Conservation (phyloP, 2,113 vertebrate genomes). For the Haemorhous mexicanus region DNA sequence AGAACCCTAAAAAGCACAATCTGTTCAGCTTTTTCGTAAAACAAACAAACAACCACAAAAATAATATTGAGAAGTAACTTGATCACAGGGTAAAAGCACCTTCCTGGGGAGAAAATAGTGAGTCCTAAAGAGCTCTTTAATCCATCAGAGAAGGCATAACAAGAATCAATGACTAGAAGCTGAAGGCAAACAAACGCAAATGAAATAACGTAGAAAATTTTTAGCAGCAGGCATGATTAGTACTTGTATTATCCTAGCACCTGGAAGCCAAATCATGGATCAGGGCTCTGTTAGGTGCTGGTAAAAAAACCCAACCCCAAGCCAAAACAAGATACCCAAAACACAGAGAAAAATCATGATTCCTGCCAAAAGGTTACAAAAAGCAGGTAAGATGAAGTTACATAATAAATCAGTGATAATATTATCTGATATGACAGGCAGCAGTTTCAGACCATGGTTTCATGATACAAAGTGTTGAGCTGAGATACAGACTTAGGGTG, state of each 20-base stretch:
- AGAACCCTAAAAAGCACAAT: background rate
- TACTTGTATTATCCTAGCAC: background rate
- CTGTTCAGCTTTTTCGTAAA: background rate
- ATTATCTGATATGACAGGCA: background rate
- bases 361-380: background rate
- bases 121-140: slow-evolving; percentile 51
- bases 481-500: background rate
- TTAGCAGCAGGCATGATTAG: slow-evolving; percentile 39
- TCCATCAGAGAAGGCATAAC: slow-evolving; percentile 14
- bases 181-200: slow-evolving; percentile 52
- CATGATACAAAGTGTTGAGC: background rate
- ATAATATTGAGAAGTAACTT: background rate
- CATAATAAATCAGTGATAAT: background rate
- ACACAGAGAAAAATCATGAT: background rate
- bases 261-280: background rate
- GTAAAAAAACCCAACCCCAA: background rate
- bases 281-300: background rate
- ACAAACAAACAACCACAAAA: background rate
- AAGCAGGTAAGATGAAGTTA: background rate
- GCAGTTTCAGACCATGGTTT: background rate
- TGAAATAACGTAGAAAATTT: slow-evolving; percentile 19
- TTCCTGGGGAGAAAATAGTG: slow-evolving; percentile 44
- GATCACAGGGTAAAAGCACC: slow-evolving; percentile 52
- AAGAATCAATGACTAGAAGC: slow-evolving; percentile 38
- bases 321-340: background rate